These are phyloP conservation scores for Misgurnus anguillicaudatus DNA, from an alignment of 2,113 vertebrate species.

Conservation along the genomic window DNA sequence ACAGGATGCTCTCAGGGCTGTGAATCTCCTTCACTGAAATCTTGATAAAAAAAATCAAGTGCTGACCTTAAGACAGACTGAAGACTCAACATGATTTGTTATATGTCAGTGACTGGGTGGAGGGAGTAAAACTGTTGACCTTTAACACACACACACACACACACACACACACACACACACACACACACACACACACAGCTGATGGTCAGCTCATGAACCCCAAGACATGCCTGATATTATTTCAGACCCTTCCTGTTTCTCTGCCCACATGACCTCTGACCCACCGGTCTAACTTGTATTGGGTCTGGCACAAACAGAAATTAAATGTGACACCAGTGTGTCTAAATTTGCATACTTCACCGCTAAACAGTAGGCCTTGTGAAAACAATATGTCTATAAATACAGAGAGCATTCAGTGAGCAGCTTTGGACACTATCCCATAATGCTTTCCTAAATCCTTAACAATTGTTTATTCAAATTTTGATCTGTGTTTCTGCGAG, in stretches of 20 bases:
- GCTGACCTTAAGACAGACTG: constrained; percentile 40
- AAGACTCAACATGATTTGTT: constrained; percentile 50
- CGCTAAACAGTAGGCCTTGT: too few species aligned
- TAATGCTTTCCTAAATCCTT: not conserved
- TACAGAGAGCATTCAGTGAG: too few species aligned
- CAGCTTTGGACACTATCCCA: too few species aligned
- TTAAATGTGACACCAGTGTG: too few species aligned
- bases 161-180: not conserved
- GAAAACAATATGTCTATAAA: too few species aligned
- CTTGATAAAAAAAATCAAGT: not conserved
- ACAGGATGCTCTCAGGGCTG: not conserved
- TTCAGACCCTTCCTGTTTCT: constrained; percentile 44
- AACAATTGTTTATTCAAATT: not conserved
- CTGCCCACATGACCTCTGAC: constrained; percentile 1
- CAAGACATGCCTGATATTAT: constrained; percentile 39
- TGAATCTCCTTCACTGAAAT: constrained; percentile 16
- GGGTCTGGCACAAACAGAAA: too few species aligned
- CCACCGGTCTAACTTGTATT: not conserved
- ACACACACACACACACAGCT: not conserved
- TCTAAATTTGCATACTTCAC: too few species aligned
- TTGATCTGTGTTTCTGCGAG: not conserved
- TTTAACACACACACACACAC: constrained; percentile 31
- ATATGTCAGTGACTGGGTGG: constrained; percentile 22
- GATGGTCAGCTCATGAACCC: not conserved
- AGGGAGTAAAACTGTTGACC: constrained; percentile 44